Evolutionary conservation across 2,797 vertebrate genomes (phyloP), one percentile per base, ranked within the genome.

Genomic region (Ptychadena robeensis): DNA sequence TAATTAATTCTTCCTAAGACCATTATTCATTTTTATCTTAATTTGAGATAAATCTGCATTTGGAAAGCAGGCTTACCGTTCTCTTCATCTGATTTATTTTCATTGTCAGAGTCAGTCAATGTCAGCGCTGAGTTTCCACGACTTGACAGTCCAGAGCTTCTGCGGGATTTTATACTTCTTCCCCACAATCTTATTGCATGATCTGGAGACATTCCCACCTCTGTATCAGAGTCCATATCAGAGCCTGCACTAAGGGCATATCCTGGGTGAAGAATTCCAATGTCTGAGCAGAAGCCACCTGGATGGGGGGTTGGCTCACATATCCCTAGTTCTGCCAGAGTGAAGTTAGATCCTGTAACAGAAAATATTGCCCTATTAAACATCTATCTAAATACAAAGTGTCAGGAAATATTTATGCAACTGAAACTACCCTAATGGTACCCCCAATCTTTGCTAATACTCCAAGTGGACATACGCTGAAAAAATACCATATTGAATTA

Each of bases 121-220:
- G 97, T 98, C 79, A 98, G 96, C 0, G 96, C 97, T 0, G 97
- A 98, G 91, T 98, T 98, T 86, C 97, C 97, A 0, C 94, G 95
- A 86, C 97, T 98, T 82, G 97, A 98, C 71, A 97, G 94, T 25
- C 96, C 96, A 0, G 97, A 98, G 86, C 96, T 97, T 74, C 96
- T 92, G 57, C 95, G 92, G 88, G 96, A 98, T 85, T 97, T 98
- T 70, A 95, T 91, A 28, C 93, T 95, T 80, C 95, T 89, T 2
- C 96, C 96, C 97, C 97, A 98, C 77, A 98, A 92, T 80, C 96
- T 89, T 91, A 98, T 97, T 91, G 97, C 96, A 3, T 94, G 94
- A 87, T 98, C 97, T 0, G 97, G 96, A 80, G 96, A 97, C 92
- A 98, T 92, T 9, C 95, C 95, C 25, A 94, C 96, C 92, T 98